Base-by-base conservation (phyloP, 2,113 vertebrate species). In the Fulica atra region DNA sequence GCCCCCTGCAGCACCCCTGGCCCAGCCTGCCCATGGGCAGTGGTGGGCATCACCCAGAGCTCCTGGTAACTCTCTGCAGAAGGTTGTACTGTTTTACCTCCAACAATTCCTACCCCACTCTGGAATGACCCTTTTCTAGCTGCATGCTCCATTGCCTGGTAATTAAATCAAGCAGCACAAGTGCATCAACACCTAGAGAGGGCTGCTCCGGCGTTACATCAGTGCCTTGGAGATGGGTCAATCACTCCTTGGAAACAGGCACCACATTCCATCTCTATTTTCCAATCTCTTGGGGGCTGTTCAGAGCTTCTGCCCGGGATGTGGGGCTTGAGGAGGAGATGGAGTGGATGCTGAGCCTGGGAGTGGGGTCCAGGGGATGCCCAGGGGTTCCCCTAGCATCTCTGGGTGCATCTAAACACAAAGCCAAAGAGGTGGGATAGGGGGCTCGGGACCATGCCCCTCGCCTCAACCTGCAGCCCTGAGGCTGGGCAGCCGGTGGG, bases 101-200 rank as follows among this genome's bases (percentile, higher is more conserved):
- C 28, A 69, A 66, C 26, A 25, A 66, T 61, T 68, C 64, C 18
- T 5, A 38, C 23, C 56, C 69, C 16, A 0, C 24, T 33, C 57
- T 59, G 69, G 79, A 93, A 92, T 93, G 74, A 74, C 46, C 59
- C 81, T 93, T 92, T 81, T 94, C 81, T 28, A 44, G 44, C 86
- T 40, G 48, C 69, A 18, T n/a, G 73, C 81, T 64, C 89, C 35
- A 5, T 65, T 86, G 77, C n/a, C 94, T 91, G 89, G 70, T 95
- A 95, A 95, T 92, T 93, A 94, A 97, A 92, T 89, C 71, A 85
- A 87, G 76, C 82, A 42, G 84, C 89, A 71, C 74, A 87, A 92
- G 90, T 19, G 72, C 83, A 90, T 78, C 70, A 66, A n/a, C 80
- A 35, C 81, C 81, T 31, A 5, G 3, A 3, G 68, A 81, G 91